These are phyloP conservation scores for Galeopterus variegatus DNA, from an alignment of 2,113 vertebrate genomes.

Conservation along the genomic window DNA sequence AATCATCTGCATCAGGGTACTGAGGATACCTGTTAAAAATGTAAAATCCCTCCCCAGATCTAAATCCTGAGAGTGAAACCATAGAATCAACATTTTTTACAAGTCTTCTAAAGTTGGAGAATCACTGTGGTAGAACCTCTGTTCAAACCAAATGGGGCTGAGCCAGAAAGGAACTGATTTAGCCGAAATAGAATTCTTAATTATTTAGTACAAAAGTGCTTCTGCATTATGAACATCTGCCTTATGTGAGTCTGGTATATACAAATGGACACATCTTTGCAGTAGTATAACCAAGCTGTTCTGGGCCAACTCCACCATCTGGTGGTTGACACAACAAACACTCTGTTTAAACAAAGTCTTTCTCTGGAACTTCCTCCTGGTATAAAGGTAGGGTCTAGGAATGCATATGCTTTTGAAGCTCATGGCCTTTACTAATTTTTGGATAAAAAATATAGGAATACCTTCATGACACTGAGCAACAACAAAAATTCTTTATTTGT, in stretches of 20 bases:
- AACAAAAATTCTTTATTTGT: conserved; percentile 8
- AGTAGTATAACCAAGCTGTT: not conserved
- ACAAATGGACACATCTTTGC: not conserved
- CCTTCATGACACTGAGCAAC: not conserved
- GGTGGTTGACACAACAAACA: not conserved
- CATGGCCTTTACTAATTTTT: conserved; percentile 34
- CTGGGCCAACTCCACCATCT: not conserved
- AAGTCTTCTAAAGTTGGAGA: not conserved
- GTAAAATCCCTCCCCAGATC: not conserved
- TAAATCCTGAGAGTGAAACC: not conserved
- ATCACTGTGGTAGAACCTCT: not conserved
- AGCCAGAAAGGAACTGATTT: not conserved
- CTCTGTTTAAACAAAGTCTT: not conserved
- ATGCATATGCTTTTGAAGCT: not conserved
- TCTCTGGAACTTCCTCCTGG: not conserved
- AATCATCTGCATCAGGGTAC: not conserved
- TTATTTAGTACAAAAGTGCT: not conserved
- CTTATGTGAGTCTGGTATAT: not conserved
- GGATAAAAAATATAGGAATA: not conserved
- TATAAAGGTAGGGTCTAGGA: not conserved
- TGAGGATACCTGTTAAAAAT: not conserved
- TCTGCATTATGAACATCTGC: not conserved
- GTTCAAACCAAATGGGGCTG: not conserved
- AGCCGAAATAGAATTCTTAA: conserved; percentile 14
- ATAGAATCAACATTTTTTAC: not conserved